Base-by-base conservation (phyloP, 1,140 invertebrate species). In the Dinothrombium tinctorium region DNA sequence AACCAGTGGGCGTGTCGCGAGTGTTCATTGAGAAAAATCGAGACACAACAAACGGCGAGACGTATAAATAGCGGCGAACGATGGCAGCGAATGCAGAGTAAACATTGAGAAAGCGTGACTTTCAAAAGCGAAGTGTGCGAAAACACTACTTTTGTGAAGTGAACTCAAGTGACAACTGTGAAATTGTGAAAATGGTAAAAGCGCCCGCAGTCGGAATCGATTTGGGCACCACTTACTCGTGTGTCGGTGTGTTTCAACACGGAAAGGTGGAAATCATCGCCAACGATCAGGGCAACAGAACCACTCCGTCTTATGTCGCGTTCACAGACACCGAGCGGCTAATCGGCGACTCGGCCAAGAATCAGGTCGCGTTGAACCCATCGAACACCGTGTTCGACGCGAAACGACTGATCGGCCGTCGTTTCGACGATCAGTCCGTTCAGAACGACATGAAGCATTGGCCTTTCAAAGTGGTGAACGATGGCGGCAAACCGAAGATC, bases 251-350 rank as follows among this genome's bases (percentile, higher is more conserved):
- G 2, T 70, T 68, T 49, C 58, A 63, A 44, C 53, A 71, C 56
- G 77, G 84, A 53, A 90, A 89, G 62, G 86, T 94, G 38, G 86
- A 94, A 67, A 92, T 94, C 55, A 90, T 94, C 60, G 84, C 86
- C 50, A 94, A 92, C 57, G 86, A 92, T 61, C 84, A 95, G 60
- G 87, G 86, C 56, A 95, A 95, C 66, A 68, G 87, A 53, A 95
- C 87, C 25, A 95, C 89, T 41, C 89, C 89, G 38, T 84, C 79
- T 43, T 94, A 92, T 69, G 87, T 95, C 33, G 86, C 86, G 44
- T 94, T 95, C 66, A 92, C 82, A 37, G 87, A 95, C 54, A 86
- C 78, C 4, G 87, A 95, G 60, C 76, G 89, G 61, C 72, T 94
- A 47, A 89, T 94, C 59, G 87, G 87, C 42, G 87, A 94, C 69